phyloP scores from a whole-genome alignment of 2,113 vertebrate species.

The Reinhardtius hippoglossoides region DNA sequence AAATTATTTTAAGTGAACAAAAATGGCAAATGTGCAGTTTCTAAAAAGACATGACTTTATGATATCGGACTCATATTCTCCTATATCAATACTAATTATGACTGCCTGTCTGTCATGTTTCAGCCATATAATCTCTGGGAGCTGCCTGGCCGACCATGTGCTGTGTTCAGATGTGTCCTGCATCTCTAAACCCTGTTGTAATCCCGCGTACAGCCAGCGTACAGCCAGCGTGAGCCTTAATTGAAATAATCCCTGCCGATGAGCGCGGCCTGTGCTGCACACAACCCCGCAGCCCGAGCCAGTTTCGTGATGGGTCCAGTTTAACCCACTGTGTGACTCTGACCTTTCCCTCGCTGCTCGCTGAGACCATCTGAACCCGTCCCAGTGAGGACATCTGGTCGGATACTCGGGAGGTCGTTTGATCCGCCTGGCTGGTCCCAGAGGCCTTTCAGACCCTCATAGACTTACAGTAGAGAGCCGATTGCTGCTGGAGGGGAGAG shows the following conservation, averaged over 20 bases:
- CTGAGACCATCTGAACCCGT: slow-evolving; percentile 82
- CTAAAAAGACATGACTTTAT: background rate
- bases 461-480: slow-evolving; percentile 38
- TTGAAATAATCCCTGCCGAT: slow-evolving; percentile 76
- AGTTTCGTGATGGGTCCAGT: slow-evolving; percentile 83
- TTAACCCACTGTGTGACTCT: slow-evolving; percentile 85
- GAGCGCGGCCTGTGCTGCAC: slow-evolving; percentile 43
- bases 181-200: slow-evolving; percentile 73
- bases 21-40: background rate
- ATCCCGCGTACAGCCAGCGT: slow-evolving; percentile 73
- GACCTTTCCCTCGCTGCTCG: slow-evolving; percentile 82
- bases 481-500: slow-evolving; percentile 39
- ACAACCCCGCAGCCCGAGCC: slow-evolving; percentile 65
- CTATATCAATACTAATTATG: slow-evolving; percentile 21
- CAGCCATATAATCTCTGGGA: slow-evolving; percentile 52
- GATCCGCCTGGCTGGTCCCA: slow-evolving; percentile 72
- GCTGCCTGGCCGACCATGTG: slow-evolving; percentile 62
- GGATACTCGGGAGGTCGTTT: slow-evolving; percentile 70
- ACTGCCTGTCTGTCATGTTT: slow-evolving; percentile 44
- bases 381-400: slow-evolving; percentile 83
- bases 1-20: no score
- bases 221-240: slow-evolving; percentile 77
- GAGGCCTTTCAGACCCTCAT: slow-evolving; percentile 60
- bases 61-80: background rate
- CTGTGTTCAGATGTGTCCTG: slow-evolving; percentile 69